Evolutionary conservation across 2,888 invertebrate species (phyloP).

Genomic region (Clusia tigrina): DNA sequence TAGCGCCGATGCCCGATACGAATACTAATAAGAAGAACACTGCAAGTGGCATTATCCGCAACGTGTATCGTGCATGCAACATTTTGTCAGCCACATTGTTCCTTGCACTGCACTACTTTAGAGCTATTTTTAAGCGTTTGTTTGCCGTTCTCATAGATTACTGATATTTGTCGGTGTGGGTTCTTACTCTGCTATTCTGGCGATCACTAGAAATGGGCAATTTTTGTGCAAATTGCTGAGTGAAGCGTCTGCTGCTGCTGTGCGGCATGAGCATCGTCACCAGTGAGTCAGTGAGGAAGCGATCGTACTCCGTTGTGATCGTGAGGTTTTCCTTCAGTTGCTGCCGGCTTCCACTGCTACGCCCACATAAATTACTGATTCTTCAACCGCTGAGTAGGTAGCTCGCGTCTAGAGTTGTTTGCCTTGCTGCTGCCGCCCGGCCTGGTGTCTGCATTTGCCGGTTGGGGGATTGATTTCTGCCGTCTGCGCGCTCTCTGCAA

Average conservation of each 20-base stretch:
- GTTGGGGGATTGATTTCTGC: neutral
- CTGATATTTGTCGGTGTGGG: constrained; percentile 27
- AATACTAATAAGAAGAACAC: constrained; percentile 27
- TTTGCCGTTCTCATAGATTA: constrained; percentile 13
- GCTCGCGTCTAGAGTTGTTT: neutral
- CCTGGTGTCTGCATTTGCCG: neutral
- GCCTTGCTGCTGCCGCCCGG: neutral
- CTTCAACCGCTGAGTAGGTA: no score
- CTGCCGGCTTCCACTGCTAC: no score
- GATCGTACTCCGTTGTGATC: no score
- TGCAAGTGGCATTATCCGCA: constrained; percentile 36
- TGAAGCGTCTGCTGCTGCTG: neutral
- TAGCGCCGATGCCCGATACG: constrained; percentile 33
- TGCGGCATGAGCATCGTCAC: neutral
- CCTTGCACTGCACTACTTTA: no score
- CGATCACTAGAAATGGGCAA: no score
- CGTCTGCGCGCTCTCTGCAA: neutral
- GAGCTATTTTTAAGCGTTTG: no score
- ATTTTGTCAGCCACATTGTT: constrained; percentile 51
- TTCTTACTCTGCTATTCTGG: constrained; percentile 19
- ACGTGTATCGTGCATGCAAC: constrained; percentile 39
- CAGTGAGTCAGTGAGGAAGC: no score
- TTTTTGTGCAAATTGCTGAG: constrained; percentile 4
- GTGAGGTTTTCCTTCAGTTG: no score
- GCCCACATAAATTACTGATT: no score